Evolutionary conservation across 2,888 invertebrate species (phyloP).

Genomic region (Agrochola litura): DNA sequence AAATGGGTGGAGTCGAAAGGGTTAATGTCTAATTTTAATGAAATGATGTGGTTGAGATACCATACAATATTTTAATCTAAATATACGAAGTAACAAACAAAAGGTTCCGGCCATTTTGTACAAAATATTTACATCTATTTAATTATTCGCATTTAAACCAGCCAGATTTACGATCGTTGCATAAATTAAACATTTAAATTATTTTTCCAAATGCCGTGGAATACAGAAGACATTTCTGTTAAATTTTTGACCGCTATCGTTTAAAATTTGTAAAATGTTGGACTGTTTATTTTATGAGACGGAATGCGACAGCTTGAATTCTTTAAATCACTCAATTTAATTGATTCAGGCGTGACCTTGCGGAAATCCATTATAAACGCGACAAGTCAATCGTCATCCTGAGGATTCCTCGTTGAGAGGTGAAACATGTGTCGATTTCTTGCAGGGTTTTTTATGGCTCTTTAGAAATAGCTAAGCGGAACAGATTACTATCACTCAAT

Average conservation of each 20-base stretch:
- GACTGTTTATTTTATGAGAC: not conserved
- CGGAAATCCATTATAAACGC: too few species aligned
- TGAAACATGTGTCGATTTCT: too few species aligned
- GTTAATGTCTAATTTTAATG: too few species aligned
- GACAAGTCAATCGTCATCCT: too few species aligned
- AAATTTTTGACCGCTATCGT: not conserved
- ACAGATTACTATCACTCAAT: not conserved
- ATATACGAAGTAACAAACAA: not conserved
- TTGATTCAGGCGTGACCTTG: too few species aligned
- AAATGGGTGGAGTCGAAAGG: too few species aligned
- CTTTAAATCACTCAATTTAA: not conserved
- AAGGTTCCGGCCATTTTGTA: not conserved
- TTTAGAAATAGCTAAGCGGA: too few species aligned
- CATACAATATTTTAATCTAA: not conserved
- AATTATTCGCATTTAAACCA: slow-evolving; percentile 34
- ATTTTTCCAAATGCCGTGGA: not conserved
- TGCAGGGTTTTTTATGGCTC: too few species aligned
- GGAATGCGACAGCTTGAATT: not conserved
- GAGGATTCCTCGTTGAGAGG: too few species aligned
- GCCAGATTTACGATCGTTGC: slow-evolving; percentile 24
- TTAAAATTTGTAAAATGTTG: not conserved
- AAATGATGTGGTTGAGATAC: too few species aligned
- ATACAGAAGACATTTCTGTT: not conserved
- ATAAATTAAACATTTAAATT: slow-evolving; percentile 46
- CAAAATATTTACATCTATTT: slow-evolving; percentile 11